These are phyloP conservation scores for Cyphomyrus discorhynchus DNA, from an alignment of 2,113 vertebrate species.

Conservation along the genomic window DNA sequence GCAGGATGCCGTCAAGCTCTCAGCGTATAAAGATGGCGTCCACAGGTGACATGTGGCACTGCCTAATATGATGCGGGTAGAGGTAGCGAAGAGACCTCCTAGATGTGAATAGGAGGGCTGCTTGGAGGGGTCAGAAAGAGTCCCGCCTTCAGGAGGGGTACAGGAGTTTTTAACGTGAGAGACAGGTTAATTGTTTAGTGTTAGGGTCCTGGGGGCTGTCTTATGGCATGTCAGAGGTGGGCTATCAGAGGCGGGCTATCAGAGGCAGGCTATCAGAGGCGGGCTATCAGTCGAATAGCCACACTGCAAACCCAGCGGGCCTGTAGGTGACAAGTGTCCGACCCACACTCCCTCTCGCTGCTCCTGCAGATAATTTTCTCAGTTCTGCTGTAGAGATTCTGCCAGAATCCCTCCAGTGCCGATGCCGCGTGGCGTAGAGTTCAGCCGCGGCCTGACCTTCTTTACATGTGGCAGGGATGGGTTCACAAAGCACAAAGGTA, in stretches of 20 bases:
- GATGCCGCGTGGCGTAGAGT: not conserved
- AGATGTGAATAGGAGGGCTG: not conserved
- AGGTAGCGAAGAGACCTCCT: not conserved
- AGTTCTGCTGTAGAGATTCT: not conserved
- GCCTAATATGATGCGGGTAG: not conserved
- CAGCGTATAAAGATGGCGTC: not conserved
- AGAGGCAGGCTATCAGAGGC: not conserved
- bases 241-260: constrained; percentile 14
- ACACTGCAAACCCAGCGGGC: not conserved
- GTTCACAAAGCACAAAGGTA: not conserved
- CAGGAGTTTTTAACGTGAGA: not conserved
- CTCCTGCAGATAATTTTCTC: not conserved
- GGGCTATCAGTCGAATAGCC: not conserved
- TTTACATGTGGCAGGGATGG: not conserved
- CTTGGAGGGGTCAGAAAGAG: too few relatives aligned
- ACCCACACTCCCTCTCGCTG: not conserved
- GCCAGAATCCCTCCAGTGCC: not conserved
- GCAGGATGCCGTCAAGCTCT: not conserved
- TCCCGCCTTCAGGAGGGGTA: too few relatives aligned
- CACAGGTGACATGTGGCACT: not conserved
- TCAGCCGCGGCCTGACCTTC: not conserved
- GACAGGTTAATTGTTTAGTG: not conserved
- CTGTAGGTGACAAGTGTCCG: not conserved
- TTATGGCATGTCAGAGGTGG: constrained; percentile 33
- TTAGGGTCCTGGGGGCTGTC: constrained; percentile 12